Evolutionary conservation across 2,888 invertebrate genomes (phyloP).

Genomic region (Drosophila phalerata): DNA sequence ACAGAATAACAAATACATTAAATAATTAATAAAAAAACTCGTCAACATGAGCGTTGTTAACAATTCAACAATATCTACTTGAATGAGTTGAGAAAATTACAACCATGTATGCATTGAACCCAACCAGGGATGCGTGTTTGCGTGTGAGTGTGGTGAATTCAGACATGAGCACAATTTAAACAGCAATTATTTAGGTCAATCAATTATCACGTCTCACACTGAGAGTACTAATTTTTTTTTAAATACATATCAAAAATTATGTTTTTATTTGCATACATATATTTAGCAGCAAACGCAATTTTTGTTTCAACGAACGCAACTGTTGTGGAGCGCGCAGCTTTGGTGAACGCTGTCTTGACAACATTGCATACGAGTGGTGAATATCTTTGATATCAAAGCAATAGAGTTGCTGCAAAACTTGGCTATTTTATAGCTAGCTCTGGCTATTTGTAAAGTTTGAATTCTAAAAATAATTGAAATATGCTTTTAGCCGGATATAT

Average conservation of each 20-base stretch:
- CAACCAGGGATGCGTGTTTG: constrained; percentile 39
- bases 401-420: constrained; percentile 4
- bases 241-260: neutral
- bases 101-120: constrained; percentile 3
- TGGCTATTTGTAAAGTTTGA: too few relatives aligned
- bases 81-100: constrained; percentile 71
- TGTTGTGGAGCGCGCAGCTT: neutral
- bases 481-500: too few relatives aligned
- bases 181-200: neutral
- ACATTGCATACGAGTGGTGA: constrained; percentile 20
- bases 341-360: neutral
- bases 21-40: constrained; percentile 81
- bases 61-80: constrained; percentile 85
- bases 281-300: neutral
- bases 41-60: constrained; percentile 81
- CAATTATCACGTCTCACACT: neutral
- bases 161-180: neutral
- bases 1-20: constrained; percentile 81
- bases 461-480: too few relatives aligned
- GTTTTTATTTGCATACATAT: neutral
- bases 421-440: too few relatives aligned
- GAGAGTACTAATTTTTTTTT: neutral
- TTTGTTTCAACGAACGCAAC: neutral
- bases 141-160: constrained; percentile 28
- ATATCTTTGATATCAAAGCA: constrained; percentile 12